Evolutionary conservation across 2,888 invertebrate genomes (phyloP).

Genomic region (Oeneis ivallda): DNA sequence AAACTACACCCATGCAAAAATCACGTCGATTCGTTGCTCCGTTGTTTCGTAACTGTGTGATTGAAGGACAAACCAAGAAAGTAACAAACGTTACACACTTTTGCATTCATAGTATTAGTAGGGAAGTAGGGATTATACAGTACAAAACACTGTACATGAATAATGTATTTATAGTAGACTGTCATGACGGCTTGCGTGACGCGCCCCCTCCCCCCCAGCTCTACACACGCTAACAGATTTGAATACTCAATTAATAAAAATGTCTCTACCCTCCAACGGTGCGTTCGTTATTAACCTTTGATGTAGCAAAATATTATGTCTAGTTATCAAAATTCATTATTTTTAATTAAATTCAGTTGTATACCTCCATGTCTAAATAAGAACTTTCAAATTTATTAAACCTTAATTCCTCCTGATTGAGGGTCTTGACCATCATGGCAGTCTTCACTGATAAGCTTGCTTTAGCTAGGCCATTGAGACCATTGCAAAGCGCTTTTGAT

Average conservation of each 20-base stretch:
- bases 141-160: conserved; percentile 32
- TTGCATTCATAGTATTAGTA: too few species aligned
- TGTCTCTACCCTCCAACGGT: conserved; percentile 28
- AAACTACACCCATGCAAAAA: too few species aligned
- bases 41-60: not conserved
- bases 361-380: too few species aligned
- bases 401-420: too few species aligned
- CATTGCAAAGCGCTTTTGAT: too few species aligned
- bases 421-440: too few species aligned
- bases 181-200: conserved; percentile 61
- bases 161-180: conserved; percentile 42
- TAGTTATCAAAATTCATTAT: conserved; percentile 4
- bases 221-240: conserved; percentile 51
- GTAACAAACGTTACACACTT: too few species aligned
- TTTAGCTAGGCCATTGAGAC: too few species aligned
- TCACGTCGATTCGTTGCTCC: too few species aligned
- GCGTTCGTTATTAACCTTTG: conserved; percentile 26
- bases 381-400: too few species aligned
- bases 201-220: conserved; percentile 48
- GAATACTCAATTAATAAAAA: conserved; percentile 45
- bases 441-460: too few species aligned
- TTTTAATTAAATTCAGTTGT: too few species aligned
- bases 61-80: not conserved
- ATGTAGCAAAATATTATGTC: not conserved
- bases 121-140: not conserved